A percentile compares a stretch with the other conserved stretches of the same genome.
These are phyloP conservation scores for Turdus rufiventris DNA, from an alignment of 2,113 vertebrate genomes.

Conservation along the genomic window DNA sequence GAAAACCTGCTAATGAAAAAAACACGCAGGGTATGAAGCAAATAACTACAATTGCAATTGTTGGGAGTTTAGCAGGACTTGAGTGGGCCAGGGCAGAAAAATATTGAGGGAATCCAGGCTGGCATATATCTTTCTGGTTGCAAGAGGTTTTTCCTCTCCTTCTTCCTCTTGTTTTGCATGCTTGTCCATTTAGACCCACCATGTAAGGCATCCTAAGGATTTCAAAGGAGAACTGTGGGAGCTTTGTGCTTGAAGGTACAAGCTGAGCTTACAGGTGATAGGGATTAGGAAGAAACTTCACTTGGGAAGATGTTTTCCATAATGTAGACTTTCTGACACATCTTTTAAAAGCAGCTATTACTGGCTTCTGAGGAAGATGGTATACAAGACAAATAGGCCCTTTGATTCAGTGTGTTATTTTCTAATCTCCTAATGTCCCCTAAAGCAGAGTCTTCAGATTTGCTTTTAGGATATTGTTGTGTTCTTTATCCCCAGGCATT, in stretches of 20 bases:
- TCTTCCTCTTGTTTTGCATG: neutral
- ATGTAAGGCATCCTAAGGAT: neutral
- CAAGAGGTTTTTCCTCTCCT: neutral
- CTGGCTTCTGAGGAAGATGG: neutral
- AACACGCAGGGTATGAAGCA: neutral
- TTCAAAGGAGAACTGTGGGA: neutral
- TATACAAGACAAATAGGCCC: neutral
- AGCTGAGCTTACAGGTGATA: neutral
- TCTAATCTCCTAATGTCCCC: neutral
- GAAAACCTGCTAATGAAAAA: conserved; percentile 21
- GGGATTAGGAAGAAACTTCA: neutral
- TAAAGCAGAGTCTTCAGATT: neutral
- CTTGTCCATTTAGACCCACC: neutral
- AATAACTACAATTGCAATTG: neutral
- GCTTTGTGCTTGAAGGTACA: neutral
- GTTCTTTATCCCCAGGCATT: neutral
- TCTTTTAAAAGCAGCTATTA: neutral
- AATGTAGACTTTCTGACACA: neutral
- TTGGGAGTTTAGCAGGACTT: neutral
- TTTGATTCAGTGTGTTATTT: neutral
- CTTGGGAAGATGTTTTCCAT: neutral
- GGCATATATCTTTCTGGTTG: neutral
- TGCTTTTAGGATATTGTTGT: neutral
- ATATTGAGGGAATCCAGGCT: neutral
- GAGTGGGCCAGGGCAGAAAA: neutral